Conservation (phyloP, 2,797 vertebrate genomes). For the Eupleurogrammus muticus region DNA sequence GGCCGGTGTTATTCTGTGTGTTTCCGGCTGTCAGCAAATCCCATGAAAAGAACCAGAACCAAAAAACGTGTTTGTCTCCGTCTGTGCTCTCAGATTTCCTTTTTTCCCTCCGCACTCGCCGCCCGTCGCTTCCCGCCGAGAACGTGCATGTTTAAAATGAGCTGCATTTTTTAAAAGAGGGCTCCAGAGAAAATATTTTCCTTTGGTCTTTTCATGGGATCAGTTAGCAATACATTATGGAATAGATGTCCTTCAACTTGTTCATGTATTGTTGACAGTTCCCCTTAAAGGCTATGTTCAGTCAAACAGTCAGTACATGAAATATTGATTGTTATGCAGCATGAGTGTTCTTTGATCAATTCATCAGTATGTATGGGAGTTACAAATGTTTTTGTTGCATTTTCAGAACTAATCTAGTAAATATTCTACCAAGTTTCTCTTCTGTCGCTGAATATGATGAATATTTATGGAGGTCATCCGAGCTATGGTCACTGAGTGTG, state of each 20-base stretch:
- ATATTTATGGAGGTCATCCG: conserved; percentile 68
- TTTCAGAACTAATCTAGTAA: conserved; percentile 26
- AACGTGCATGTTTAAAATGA: background rate
- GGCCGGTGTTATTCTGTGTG: background rate
- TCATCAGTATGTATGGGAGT: conserved; percentile 29
- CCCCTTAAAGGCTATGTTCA: background rate
- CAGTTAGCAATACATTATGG: no score
- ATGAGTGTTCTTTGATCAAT: conserved; percentile 21
- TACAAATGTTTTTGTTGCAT: background rate
- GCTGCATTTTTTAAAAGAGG: background rate
- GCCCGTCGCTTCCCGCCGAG: no score
- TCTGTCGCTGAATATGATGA: conserved; percentile 32
- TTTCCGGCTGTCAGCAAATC: background rate
- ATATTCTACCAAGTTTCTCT: conserved; percentile 12
- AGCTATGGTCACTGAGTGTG: conserved; percentile 37
- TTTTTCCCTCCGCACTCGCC: no score
- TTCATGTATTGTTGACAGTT: background rate
- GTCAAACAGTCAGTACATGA: conserved; percentile 20
- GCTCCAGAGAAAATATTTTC: background rate
- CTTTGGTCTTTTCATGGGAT: background rate
- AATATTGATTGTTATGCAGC: conserved; percentile 33
- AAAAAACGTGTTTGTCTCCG: no score
- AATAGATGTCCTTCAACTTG: no score
- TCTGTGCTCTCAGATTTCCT: no score
- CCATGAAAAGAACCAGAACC: no score